These are phyloP conservation scores for Charina bottae DNA, from an alignment of 2,113 vertebrate species.

Conservation along the genomic window DNA sequence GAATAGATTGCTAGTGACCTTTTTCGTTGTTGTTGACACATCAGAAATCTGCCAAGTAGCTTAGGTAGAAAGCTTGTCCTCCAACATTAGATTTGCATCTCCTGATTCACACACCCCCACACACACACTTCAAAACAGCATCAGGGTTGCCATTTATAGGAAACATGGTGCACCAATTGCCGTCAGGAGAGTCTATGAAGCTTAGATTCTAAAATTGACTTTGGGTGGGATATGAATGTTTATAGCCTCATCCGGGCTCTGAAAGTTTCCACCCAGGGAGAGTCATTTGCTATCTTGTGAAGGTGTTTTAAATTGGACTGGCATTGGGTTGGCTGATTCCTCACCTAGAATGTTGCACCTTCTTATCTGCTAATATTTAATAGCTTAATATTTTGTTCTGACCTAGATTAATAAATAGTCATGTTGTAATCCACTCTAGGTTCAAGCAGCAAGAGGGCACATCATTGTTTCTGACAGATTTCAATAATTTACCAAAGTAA, in stretches of 20 bases:
- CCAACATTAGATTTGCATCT: slow-evolving; percentile 13
- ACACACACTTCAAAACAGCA: background rate
- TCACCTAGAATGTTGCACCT: background rate
- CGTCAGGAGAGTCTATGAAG: background rate
- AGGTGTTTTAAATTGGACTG: background rate
- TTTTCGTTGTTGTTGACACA: background rate
- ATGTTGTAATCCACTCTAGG: too few relatives aligned
- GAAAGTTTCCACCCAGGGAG: background rate
- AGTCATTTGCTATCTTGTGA: background rate
- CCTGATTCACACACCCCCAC: background rate
- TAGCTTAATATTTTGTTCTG: background rate
- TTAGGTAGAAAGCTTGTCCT: slow-evolving; percentile 14
- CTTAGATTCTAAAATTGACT: background rate
- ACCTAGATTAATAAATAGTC: too few relatives aligned
- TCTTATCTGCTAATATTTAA: background rate
- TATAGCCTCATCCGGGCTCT: background rate
- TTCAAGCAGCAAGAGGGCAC: too few relatives aligned
- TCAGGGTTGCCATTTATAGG: background rate
- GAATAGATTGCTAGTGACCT: slow-evolving; percentile 32
- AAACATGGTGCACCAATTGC: background rate
- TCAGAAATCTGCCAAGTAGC: slow-evolving; percentile 19
- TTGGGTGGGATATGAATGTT: background rate
- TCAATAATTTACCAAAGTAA: slow-evolving; percentile 13
- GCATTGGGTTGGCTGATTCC: background rate
- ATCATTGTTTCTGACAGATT: background rate